Evolutionary conservation across 2,797 vertebrate species (phyloP).

Genomic region (Enteromius thamalakanensis): DNA sequence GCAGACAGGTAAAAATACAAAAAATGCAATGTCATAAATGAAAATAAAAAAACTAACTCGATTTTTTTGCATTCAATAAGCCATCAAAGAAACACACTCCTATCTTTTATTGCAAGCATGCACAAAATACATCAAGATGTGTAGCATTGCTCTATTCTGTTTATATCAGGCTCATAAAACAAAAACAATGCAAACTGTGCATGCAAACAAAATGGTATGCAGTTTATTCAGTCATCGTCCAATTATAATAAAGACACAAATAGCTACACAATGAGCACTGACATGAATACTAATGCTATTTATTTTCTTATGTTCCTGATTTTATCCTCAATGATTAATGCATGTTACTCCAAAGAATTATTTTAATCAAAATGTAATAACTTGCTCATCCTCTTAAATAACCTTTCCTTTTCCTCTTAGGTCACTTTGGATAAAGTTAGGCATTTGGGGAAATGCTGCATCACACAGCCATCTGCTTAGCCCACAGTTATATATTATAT

Average conservation of each 20-base stretch:
- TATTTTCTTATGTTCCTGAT: neutral
- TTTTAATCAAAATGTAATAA: conserved; percentile 3
- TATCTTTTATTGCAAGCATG: neutral
- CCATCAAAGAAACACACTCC: neutral
- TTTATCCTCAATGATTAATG: neutral
- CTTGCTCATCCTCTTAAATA: neutral
- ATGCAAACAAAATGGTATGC: neutral
- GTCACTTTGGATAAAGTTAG: neutral
- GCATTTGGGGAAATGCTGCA: neutral
- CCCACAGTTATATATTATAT: neutral
- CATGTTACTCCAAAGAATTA: neutral
- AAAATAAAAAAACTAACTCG: neutral
- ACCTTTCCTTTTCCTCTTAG: neutral
- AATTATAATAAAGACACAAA: neutral
- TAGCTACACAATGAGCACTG: neutral
- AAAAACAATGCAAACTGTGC: neutral
- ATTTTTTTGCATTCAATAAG: neutral
- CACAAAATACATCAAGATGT: neutral
- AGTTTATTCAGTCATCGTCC: neutral
- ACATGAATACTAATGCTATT: neutral
- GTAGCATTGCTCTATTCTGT: neutral
- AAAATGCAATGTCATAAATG: neutral
- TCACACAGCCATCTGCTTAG: neutral
- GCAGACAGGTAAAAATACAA: conserved; percentile 29
- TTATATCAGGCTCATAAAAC: neutral